Base-by-base conservation (phyloP, 1,140 invertebrate genomes). In the Sitobion miscanthi region DNA sequence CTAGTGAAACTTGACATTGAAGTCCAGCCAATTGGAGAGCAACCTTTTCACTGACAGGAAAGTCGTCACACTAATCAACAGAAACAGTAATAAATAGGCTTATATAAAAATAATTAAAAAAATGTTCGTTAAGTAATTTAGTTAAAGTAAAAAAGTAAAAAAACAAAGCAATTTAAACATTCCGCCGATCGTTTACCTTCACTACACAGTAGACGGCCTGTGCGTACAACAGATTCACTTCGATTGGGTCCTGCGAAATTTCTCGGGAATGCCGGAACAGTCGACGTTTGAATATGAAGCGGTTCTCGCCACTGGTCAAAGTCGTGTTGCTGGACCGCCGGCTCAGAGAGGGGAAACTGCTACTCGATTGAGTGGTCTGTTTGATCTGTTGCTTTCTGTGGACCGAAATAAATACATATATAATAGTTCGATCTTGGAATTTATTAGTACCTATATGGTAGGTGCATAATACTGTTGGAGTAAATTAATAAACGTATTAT, bases 151-250 rank as follows among this genome's bases (percentile, higher is more conserved):
- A 42, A 38, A 38, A 38, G 38, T 38, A 38, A 38, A 38, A 38
- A 42, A 42, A 3, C 4, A 42, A 42, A 42, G 42, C 3, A 42
- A 42, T 77, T 77, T 35, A 1, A 77, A n/a, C 0, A 77, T 77
- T 77, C 5, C 30, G 4, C 11, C 14, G 30, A 52, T 87, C 9
- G 23, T 94, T 95, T 96, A 98, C 98, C 96, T 98, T 98, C 14
- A 99, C 98, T 85, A 99, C 98, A 95, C 97, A 98, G 95, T 99
- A 97, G 4, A 99, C 98, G 94, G 98, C 98, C 96, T 99, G 98
- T 77, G 98, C 98, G 96, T 99, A 99, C 3, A 99, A 95, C 94
- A 99, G 96, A 94, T 98, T 98, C 11, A 99, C 98, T 96, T 99
- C 98, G 0, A 99, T 98, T 0, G 98, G 98, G 96, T 99, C 98